phyloP scores from a whole-genome alignment of 2,797 vertebrate genomes.

The Schizopygopsis pylzovi region DNA sequence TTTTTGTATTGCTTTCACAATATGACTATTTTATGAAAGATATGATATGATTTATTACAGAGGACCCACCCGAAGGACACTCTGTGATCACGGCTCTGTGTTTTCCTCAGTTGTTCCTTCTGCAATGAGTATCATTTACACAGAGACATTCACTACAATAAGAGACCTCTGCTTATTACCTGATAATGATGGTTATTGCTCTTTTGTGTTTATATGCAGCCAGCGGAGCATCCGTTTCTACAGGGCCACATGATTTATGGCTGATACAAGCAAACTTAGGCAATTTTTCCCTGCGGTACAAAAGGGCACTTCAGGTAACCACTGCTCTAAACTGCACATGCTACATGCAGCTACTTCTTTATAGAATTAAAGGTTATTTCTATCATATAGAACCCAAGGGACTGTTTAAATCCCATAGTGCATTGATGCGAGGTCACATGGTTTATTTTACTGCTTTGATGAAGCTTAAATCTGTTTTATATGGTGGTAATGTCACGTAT shows the following conservation, averaged over 20 bases:
- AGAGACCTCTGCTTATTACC: neutral
- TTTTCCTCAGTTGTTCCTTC: neutral
- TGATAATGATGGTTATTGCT: constrained; percentile 32
- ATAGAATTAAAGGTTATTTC: neutral
- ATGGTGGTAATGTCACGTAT: neutral
- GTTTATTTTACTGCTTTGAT: neutral
- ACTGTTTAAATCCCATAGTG: neutral
- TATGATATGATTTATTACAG: neutral
- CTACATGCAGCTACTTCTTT: neutral
- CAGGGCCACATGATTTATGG: neutral
- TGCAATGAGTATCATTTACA: neutral
- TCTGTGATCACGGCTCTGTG: neutral
- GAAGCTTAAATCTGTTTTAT: neutral
- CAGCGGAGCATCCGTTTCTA: neutral
- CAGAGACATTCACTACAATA: neutral
- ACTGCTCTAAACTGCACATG: neutral
- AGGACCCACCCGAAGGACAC: neutral
- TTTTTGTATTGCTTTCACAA: constrained; percentile 29
- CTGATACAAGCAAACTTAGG: neutral
- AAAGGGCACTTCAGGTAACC: constrained; percentile 4
- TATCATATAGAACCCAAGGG: too few relatives aligned
- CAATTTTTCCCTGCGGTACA: neutral
- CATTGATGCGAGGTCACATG: neutral
- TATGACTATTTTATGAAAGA: constrained; percentile 9
- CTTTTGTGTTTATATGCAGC: constrained; percentile 10